Base-by-base conservation (phyloP, 2,113 vertebrate genomes). In the Tylochromis polylepis region DNA sequence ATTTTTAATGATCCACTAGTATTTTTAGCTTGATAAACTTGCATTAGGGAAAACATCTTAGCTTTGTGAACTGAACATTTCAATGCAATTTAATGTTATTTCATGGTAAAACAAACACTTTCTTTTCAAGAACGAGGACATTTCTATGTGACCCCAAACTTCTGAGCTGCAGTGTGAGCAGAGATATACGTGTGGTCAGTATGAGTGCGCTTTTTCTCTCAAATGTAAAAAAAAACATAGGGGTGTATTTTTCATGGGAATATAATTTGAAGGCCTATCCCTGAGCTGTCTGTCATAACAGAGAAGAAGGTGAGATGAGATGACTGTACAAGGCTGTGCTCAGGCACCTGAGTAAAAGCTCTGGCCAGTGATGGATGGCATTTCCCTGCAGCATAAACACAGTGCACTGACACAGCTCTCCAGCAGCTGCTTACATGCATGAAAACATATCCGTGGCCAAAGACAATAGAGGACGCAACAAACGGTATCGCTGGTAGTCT, bases 361-460 rank as follows among this genome's bases (percentile, higher is more conserved):
- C 92, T 20, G 31, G 60, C 83, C 70, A 6, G 80, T 93, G 93
- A 95, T 94, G 88, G 93, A 94, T 94, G 43, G 10, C 85, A 70
- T 84, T 87, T 79, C 91, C 93, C 93, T 88, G 82, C 88, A 90
- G 92, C 92, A 79, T 93, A 87, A 94, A 94, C 89, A 92, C 86
- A 11, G 14, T 14, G 58, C 85, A 51, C 85, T 55, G 83, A 88
- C 91, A 79, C 85, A 56, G 87, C 91, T 87, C 86, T 78, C 79
- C 36, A 82, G 86, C 87, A 58, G 84, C 89, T 88, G 92, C 87
- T 90, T 89, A 86, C 91, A 92, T 11, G 41, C 93, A 90, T 85
- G 90, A 82, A 86, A 87, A 88, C 90, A 83, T 88, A 84, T 36
- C 7, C 6, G 53, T 27, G 88, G 89, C 36, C 12, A 18, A 77